Evolutionary conservation across 2,888 invertebrate genomes (phyloP), one percentile per base, ranked within the genome.

Genomic region (Priocnemis perturbator): DNA sequence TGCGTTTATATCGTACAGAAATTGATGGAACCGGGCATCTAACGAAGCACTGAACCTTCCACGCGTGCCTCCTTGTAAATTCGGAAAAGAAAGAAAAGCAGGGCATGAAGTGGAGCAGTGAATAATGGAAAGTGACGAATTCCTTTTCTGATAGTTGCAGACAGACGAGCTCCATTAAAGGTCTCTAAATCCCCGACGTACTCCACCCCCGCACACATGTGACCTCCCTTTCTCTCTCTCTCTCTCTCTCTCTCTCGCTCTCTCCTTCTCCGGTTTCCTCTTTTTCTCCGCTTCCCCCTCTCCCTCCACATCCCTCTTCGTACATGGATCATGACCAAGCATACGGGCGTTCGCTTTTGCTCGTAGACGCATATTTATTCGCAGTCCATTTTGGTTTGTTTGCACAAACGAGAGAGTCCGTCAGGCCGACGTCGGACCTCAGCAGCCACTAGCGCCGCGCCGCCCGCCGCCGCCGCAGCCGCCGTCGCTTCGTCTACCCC

Each of bases 341-440:
- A 88, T 88, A 87, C 87, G 88, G 85, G 86, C 81, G 82, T 84
- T 83, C 86, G 85, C 83, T 85, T 80, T 85, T 83, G 83, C 83
- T 84, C 79, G 85, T 84, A 86, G 86, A 86, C 85, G 86, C 86
- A 86, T 88, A 88, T 88, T 88, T 88, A 87, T 88, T 86, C 88
- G 86, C 86, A 86, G 88, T 88, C 88, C 88, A 88, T 88, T 88
- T 88, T 87, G 84, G 87, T 86, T 84, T 88, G 88, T 88, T 88
- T 88, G 87, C 87, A 81, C 84, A 81, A 82, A 82, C 83, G 84
- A 81, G 83, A 78, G 84, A 83, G 85, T 85, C 85, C 84, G 86
- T 85, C 84, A 83, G 85, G 76, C 81, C 81, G 82, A 85, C 84
- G 83, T 79, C 81, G 83, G 79, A 81, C 75, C 78, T 78, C 74